These are phyloP conservation scores for Melospiza georgiana DNA, from an alignment of 2,113 vertebrate genomes.

Conservation along the genomic window DNA sequence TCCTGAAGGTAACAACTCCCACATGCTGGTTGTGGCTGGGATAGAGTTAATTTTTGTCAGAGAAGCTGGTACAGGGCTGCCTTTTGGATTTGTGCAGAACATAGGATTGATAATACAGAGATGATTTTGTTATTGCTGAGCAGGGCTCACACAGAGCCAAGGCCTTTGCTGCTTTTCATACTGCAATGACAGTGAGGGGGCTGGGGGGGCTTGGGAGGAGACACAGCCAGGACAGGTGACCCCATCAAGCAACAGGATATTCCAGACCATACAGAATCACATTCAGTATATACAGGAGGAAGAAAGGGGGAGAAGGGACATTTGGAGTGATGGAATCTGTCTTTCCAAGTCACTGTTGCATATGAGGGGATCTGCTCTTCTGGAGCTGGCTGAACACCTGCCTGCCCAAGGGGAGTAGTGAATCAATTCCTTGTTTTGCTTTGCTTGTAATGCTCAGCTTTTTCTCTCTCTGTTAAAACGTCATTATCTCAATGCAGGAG, in stretches of 20 bases:
- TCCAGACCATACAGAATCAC: neutral
- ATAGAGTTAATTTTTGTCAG: neutral
- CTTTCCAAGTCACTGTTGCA: accelerated
- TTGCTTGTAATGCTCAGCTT: accelerated
- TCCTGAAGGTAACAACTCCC: neutral
- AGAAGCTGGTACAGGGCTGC: accelerated
- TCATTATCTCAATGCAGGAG: neutral
- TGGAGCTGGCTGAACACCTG: neutral
- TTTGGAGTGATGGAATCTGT: neutral
- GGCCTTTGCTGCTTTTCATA: neutral
- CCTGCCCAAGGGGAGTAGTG: neutral
- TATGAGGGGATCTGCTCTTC: too few relatives aligned
- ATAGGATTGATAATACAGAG: neutral
- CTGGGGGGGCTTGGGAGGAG: neutral
- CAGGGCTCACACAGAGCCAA: neutral
- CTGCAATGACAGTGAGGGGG: neutral
- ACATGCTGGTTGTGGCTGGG: neutral
- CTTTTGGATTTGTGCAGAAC: neutral
- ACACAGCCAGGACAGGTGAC: neutral
- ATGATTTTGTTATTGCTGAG: neutral
- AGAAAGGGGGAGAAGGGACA: neutral
- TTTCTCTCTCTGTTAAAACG: neutral
- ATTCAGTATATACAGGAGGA: neutral
- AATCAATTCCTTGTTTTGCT: neutral
- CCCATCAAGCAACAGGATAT: neutral